These are phyloP conservation scores for Tribolium madens DNA, from an alignment of 1,140 invertebrate genomes.

Conservation along the genomic window DNA sequence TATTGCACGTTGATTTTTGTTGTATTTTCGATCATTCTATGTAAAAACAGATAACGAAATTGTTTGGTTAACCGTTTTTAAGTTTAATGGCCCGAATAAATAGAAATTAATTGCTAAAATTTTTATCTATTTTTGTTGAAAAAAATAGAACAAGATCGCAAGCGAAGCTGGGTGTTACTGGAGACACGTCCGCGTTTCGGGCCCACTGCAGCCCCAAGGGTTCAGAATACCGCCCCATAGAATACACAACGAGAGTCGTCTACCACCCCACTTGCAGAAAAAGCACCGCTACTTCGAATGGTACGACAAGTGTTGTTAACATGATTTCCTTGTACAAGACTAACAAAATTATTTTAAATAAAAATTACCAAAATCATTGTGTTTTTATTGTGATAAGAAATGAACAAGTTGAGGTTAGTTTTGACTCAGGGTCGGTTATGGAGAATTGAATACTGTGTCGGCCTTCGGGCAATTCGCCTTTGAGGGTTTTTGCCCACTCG, in stretches of 20 bases:
- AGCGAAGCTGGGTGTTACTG: slow-evolving; percentile 59
- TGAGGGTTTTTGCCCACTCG: slow-evolving; percentile 24
- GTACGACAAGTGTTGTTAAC: slow-evolving; percentile 48
- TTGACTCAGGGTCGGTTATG: slow-evolving; percentile 23
- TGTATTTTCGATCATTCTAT: too few relatives aligned
- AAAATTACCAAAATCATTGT: slow-evolving; percentile 20
- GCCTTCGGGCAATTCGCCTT: slow-evolving; percentile 7
- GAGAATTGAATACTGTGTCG: slow-evolving; percentile 40
- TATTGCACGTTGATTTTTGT: too few relatives aligned
- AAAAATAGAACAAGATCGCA: slow-evolving; percentile 53
- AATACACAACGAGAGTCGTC: slow-evolving; percentile 48
- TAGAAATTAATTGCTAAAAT: too few relatives aligned
- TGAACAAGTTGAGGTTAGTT: slow-evolving; percentile 25
- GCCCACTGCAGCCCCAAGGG: slow-evolving; percentile 43
- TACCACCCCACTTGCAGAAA: slow-evolving; percentile 45
- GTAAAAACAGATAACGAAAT: too few relatives aligned
- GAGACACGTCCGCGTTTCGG: slow-evolving; percentile 55
- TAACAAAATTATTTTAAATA: slow-evolving; percentile 16
- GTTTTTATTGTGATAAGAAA: slow-evolving; percentile 37
- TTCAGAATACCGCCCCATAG: slow-evolving; percentile 39
- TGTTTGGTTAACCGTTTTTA: too few relatives aligned
- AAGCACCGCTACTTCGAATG: slow-evolving; percentile 55
- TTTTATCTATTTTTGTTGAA: neutral
- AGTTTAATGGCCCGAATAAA: too few relatives aligned
- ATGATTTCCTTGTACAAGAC: neutral